These are phyloP conservation scores for Agrochola lota DNA, from an alignment of 2,888 invertebrate species.

Conservation along the genomic window DNA sequence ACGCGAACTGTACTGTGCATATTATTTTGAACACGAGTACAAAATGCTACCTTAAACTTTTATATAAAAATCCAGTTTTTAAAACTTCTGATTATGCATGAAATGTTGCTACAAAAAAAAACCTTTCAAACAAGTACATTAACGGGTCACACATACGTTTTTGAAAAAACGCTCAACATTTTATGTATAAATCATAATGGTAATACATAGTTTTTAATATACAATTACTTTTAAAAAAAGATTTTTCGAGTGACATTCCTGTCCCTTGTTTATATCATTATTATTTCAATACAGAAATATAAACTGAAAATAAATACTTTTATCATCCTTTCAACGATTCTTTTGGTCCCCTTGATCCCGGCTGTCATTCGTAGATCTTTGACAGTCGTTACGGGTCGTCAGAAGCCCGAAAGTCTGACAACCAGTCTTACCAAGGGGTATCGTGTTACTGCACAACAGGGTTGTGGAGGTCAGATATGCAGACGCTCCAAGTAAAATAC, in stretches of 20 bases:
- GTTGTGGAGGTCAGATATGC: neutral
- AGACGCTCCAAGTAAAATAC: neutral
- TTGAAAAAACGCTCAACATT: conserved; percentile 15
- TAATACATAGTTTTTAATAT: neutral
- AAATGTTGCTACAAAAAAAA: neutral
- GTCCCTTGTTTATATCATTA: conserved; percentile 3
- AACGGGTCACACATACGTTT: conserved; percentile 19
- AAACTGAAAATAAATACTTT: neutral
- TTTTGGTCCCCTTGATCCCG: no score
- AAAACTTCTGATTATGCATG: conserved; percentile 21
- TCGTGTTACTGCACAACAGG: neutral
- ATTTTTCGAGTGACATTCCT: neutral
- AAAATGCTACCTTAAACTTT: conserved; percentile 40
- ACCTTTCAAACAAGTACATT: neutral
- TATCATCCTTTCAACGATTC: neutral
- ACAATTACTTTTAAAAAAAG: conserved; percentile 27
- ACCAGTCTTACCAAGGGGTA: neutral
- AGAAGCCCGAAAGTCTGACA: neutral
- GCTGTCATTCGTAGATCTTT: neutral
- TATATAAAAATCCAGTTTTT: conserved; percentile 22
- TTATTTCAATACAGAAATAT: neutral
- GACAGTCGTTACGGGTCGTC: neutral
- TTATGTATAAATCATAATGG: conserved; percentile 30
- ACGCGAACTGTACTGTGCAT: conserved; percentile 10
- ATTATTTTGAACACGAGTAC: conserved; percentile 58